These are phyloP conservation scores for Mythimna impura DNA, from an alignment of 2,888 invertebrate species.

Conservation along the genomic window DNA sequence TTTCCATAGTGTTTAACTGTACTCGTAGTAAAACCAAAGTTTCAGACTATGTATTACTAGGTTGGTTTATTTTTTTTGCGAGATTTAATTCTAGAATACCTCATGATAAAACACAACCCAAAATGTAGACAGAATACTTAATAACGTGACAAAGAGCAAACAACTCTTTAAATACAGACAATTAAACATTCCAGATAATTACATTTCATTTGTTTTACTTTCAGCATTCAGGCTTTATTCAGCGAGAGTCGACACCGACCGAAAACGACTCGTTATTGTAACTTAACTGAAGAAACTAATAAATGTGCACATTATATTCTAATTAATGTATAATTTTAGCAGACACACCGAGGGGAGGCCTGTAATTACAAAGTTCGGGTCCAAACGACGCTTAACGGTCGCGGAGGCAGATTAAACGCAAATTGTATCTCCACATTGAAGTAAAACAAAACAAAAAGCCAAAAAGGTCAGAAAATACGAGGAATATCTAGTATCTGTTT, in stretches of 20 bases:
- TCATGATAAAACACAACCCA: neutral
- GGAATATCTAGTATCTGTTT: slow-evolving; percentile 30
- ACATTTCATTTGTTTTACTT: slow-evolving; percentile 41
- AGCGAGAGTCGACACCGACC: neutral
- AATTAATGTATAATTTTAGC: slow-evolving; percentile 68
- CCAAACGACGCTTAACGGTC: slow-evolving; percentile 30
- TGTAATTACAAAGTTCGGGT: slow-evolving; percentile 54
- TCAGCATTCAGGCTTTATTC: slow-evolving; percentile 25
- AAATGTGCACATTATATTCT: slow-evolving; percentile 61
- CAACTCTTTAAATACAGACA: slow-evolving; percentile 18
- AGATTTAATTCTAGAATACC: neutral
- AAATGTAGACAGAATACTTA: slow-evolving; percentile 5
- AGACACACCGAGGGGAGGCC: slow-evolving; percentile 41
- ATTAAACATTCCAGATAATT: slow-evolving; percentile 32
- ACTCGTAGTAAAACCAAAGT: slow-evolving; percentile 8
- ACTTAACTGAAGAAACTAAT: slow-evolving; percentile 57
- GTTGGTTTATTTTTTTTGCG: neutral
- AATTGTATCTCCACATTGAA: slow-evolving; percentile 39
- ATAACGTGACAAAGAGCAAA: slow-evolving; percentile 23
- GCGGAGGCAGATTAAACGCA: slow-evolving; percentile 43
- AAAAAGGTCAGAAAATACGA: slow-evolving; percentile 28
- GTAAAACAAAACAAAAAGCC: slow-evolving; percentile 23
- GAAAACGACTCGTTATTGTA: slow-evolving; percentile 31
- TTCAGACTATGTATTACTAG: neutral
- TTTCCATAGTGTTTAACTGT: slow-evolving; percentile 24